Conservation (phyloP, 2,888 invertebrate genomes). For the Phoenoteleia sp. region DNA sequence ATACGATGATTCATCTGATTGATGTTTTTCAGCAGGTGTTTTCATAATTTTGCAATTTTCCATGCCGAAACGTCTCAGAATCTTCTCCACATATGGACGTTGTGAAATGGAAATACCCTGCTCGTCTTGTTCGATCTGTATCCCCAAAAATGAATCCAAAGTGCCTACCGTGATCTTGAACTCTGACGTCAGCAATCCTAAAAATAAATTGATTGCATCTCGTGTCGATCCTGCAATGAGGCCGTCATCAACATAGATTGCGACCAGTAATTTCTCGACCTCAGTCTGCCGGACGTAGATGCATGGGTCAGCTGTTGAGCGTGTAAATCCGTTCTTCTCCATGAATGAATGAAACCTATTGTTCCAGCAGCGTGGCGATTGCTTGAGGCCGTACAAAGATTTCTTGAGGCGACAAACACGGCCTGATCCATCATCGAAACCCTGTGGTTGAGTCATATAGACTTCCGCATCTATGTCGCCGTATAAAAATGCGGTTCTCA, state of each 20-base stretch:
- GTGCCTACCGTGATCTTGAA: slow-evolving; percentile 69
- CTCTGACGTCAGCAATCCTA: slow-evolving; percentile 33
- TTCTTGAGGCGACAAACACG: slow-evolving; percentile 75
- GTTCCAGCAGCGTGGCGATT: slow-evolving; percentile 66
- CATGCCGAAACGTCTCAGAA: slow-evolving; percentile 57
- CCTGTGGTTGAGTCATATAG: slow-evolving; percentile 78
- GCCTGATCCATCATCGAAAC: slow-evolving; percentile 72
- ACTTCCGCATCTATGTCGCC: slow-evolving; percentile 68
- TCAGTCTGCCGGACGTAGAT: slow-evolving; percentile 59
- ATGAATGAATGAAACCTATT: slow-evolving; percentile 65
- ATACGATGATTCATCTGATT: slow-evolving; percentile 25
- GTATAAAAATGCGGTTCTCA: slow-evolving; percentile 68
- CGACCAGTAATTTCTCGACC: slow-evolving; percentile 55
- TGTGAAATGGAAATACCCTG: slow-evolving; percentile 69
- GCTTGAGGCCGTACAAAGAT: slow-evolving; percentile 78
- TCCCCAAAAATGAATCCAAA: slow-evolving; percentile 72
- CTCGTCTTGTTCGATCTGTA: slow-evolving; percentile 70
- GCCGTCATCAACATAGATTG: slow-evolving; percentile 75
- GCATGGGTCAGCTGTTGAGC: slow-evolving; percentile 72
- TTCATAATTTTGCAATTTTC: slow-evolving; percentile 56
- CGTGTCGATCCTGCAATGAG: slow-evolving; percentile 62
- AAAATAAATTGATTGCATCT: slow-evolving; percentile 21
- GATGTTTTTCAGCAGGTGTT: slow-evolving; percentile 65
- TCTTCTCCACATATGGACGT: slow-evolving; percentile 61
- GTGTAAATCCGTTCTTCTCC: slow-evolving; percentile 59